Base-by-base conservation (phyloP, 2,797 vertebrate genomes). In the Arnoldichthys spilopterus region DNA sequence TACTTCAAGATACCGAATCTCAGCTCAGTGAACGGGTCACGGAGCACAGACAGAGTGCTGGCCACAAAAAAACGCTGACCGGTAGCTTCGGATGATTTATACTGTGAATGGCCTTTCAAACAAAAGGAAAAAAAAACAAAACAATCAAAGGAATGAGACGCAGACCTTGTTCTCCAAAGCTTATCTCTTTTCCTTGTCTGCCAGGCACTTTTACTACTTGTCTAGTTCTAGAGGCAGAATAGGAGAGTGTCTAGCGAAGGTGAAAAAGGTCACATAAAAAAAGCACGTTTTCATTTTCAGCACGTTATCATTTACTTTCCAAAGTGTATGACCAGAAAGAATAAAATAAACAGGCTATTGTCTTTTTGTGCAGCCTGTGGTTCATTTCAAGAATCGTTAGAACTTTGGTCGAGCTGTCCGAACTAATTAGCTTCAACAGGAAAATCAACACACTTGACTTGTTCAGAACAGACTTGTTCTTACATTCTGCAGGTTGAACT, bases 401-500 rank as follows among this genome's bases (percentile, higher is more conserved):
- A 43, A 16, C 2, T 37, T 37, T 37, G 34, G 34, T 37, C 34
- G 3, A 37, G 34, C 34, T 37, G 34, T 37, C 34, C 34, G 3
- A 37, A 8, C 34, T 37, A 37, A 37, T 37, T 37, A 3, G 34
- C 34, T 37, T 37, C 34, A 37, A 24, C 54, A 58, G 24, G 40
- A 75, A 40, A 45, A 45, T n/a, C n/a, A n/a, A n/a, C n/a, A n/a
- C n/a, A 16, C 47, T 34, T 49, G 30, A 47, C 28, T 34, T 47
- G 34, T 76, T 20, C 22, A 7, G 24, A n/a, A 58, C 37, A 40
- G 22, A 78, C 1, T 5, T 40, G 16, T 37, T 69, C 97, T 97
- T 94, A 99, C 97, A 47, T 99, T 98, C 87, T 99, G 97, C 78
- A 99, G 92, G 92, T 99, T 99, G 92, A 97, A 98, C 88, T 99